Evolutionary conservation across 1,140 invertebrate genomes (phyloP).

Genomic region (Glomeris maerens): DNA sequence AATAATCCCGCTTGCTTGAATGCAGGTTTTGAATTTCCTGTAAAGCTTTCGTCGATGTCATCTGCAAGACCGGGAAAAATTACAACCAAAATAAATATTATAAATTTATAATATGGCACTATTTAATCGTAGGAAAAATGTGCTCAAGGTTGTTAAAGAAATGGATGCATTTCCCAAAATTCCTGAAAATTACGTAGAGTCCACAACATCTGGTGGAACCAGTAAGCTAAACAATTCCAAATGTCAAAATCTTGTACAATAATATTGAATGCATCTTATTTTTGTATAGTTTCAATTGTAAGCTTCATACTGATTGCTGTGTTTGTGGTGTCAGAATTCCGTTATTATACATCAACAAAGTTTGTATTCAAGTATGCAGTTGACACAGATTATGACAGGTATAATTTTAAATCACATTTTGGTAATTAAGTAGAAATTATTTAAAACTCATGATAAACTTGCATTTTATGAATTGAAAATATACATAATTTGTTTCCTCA

Average conservation of each 20-base stretch:
- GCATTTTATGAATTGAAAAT: too few species aligned
- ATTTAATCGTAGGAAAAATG: slow-evolving; percentile 16
- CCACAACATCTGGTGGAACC: slow-evolving; percentile 63
- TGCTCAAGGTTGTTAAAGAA: slow-evolving; percentile 59
- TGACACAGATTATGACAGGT: slow-evolving; percentile 63
- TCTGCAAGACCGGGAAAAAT: too few species aligned
- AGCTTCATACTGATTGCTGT: slow-evolving; percentile 60
- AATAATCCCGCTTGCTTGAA: too few species aligned
- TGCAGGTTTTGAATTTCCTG: too few species aligned
- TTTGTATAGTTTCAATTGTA: slow-evolving; percentile 58
- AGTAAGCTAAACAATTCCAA: slow-evolving; percentile 37
- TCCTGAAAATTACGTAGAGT: slow-evolving; percentile 64
- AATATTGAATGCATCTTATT: slow-evolving; percentile 17
- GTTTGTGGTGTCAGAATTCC: slow-evolving; percentile 64
- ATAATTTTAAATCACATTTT: slow-evolving; percentile 8
- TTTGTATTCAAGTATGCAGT: slow-evolving; percentile 76
- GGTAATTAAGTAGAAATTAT: slow-evolving; percentile 4
- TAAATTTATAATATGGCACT: slow-evolving; percentile 9
- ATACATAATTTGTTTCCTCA: slow-evolving; percentile 15
- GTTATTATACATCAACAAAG: slow-evolving; percentile 66
- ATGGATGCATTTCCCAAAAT: slow-evolving; percentile 83
- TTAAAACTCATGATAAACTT: slow-evolving; percentile 7
- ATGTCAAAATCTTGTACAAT: neutral
- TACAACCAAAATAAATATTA: too few species aligned
- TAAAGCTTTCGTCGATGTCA: too few species aligned